Conservation (phyloP, 2,113 vertebrate genomes). For the Ciconia maguari region DNA sequence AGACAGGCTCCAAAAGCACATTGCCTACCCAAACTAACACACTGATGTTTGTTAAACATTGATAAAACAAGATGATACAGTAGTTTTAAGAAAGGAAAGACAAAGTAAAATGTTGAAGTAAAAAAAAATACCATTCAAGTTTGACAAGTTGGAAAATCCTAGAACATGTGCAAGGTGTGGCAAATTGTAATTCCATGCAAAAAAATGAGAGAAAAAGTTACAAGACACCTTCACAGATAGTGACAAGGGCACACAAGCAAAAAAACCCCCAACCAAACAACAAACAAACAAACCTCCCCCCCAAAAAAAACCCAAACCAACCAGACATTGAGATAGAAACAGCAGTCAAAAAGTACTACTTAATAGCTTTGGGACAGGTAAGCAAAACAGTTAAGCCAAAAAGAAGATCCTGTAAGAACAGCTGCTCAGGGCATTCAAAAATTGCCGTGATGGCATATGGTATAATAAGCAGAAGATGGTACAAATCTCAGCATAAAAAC, state of each 20-base stretch:
- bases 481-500: neutral
- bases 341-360: neutral
- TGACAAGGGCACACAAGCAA: neutral
- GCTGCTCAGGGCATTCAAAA: neutral
- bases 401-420: neutral
- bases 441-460: neutral
- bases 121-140: neutral
- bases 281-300: too few relatives aligned
- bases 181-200: neutral
- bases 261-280: neutral
- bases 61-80: neutral
- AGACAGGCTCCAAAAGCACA: neutral
- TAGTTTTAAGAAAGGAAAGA: neutral
- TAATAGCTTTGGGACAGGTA: neutral
- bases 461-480: neutral
- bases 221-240: neutral
- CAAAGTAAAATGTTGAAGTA: neutral
- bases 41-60: neutral
- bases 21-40: neutral
- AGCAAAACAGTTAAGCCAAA: neutral
- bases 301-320: neutral
- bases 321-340: neutral
- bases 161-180: neutral
- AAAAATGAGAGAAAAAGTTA: neutral
- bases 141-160: neutral